A percentile compares a stretch with the other conserved stretches of the same genome.
Conservation (phyloP, 2,797 vertebrate genomes). For the Spondyliosoma cantharus region DNA sequence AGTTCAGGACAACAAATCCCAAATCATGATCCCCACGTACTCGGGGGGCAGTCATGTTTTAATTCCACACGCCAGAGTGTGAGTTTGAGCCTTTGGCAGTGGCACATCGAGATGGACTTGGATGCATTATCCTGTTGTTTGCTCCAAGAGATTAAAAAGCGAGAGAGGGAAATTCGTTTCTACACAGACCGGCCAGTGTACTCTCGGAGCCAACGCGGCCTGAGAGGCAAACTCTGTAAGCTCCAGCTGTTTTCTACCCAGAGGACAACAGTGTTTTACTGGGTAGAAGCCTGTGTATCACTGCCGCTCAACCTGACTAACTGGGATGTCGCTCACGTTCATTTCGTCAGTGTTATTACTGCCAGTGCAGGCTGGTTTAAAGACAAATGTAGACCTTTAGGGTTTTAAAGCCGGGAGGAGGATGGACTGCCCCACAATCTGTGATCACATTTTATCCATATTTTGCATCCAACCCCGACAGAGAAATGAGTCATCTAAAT, state of each 20-base stretch:
- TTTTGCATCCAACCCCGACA: too few species aligned
- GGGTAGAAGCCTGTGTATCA: too few species aligned
- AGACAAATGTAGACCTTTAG: background rate
- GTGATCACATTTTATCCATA: background rate
- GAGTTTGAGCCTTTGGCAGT: slow-evolving; percentile 9
- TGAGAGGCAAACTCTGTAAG: background rate
- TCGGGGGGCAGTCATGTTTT: background rate
- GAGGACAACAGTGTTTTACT: background rate
- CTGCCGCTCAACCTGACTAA: background rate
- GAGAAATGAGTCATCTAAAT: too few species aligned
- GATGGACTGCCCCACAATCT: background rate
- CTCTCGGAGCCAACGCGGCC: background rate
- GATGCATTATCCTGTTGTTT: slow-evolving; percentile 16
- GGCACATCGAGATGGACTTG: background rate
- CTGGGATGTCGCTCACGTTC: too few species aligned
- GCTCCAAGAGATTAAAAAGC: slow-evolving; percentile 27
- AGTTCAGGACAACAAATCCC: background rate
- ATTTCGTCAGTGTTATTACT: background rate
- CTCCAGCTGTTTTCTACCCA: background rate
- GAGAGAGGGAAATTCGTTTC: background rate
- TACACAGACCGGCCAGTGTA: background rate
- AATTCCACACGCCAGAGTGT: background rate
- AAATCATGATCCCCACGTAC: background rate
- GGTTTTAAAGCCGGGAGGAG: too few species aligned
- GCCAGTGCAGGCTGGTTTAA: background rate